Base-by-base conservation (phyloP, 2,113 vertebrate species). In the Polyodon spathula region DNA sequence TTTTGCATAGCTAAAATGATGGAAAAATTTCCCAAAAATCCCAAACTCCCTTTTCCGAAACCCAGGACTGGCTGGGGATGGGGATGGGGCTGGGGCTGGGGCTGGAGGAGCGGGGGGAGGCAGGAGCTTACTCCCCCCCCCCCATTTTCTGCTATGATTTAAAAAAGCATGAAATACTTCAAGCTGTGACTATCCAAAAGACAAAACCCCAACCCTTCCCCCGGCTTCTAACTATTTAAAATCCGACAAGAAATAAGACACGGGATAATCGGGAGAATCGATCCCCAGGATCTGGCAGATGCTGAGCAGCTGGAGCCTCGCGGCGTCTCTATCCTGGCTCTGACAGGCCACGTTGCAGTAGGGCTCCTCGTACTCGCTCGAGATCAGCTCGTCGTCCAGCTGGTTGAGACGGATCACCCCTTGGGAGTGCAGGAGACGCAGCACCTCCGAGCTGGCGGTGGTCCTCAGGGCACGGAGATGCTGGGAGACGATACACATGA, bases 231-330 rank as follows among this genome's bases (percentile, higher is more conserved):
- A n/a, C n/a, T 82, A 89, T 75, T 83, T 83, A 66, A 89, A 90
- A 27, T 90, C 82, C 8, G 86, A 87, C 16, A 89, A 62, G 66
- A 90, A 85, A 62, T 89, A 71, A 37, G 70, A 63, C 0, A 90
- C 78, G 0, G 87, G 86, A n/a, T 89, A 89, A 0, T 69, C 52
- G 15, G 78, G 80, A 0, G 78, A 76, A 4, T 90, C 85, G 1
- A 89, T 81, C 53, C 88, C 88, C 59, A 90, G 70, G 4, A 79
- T 86, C 71, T 87, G 84, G 70, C 86, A 88, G 16, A 89, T 74
- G 52, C 84, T 79, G 50, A 90, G 73, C 64, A 90, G 68, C 56
- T 80, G 85, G 54, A 66, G 60, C 1, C 80, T 72, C 4, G 88
- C 86, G 39, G 84, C 81, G 0, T 52, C 57, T 0, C 68, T 71